Evolutionary conservation across 1,140 invertebrate species (phyloP).

Genomic region (Xylocopa sonorina): DNA sequence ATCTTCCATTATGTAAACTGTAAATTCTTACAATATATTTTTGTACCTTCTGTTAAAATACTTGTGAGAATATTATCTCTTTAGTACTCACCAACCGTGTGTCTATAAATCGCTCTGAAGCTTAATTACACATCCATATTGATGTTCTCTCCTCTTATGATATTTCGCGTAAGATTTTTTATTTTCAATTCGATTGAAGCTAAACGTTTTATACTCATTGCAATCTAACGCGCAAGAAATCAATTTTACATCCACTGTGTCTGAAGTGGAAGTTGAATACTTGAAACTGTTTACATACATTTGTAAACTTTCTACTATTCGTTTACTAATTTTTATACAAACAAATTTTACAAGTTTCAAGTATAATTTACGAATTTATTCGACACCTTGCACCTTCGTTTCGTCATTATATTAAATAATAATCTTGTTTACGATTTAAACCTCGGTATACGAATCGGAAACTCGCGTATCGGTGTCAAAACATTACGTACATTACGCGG

Average conservation of each 20-base stretch:
- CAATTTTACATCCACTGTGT: slow-evolving; percentile 18
- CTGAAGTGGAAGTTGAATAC: slow-evolving; percentile 21
- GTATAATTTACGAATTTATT: neutral
- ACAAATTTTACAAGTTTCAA: slow-evolving; percentile 3
- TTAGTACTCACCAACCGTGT: slow-evolving; percentile 17
- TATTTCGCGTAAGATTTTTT: slow-evolving; percentile 28
- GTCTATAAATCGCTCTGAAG: slow-evolving; percentile 1
- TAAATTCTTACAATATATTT: neutral
- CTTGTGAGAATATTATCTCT: slow-evolving; percentile 5
- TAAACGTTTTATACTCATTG: slow-evolving; percentile 10
- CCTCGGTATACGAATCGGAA: neutral
- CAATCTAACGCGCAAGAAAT: slow-evolving; percentile 1
- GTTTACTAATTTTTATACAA: neutral
- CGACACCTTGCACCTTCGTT: neutral
- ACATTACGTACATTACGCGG: neutral
- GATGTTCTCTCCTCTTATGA: slow-evolving; percentile 6
- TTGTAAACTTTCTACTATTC: slow-evolving; percentile 25
- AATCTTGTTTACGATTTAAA: slow-evolving; percentile 1
- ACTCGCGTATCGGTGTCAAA: neutral
- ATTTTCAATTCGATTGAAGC: slow-evolving; percentile 7
- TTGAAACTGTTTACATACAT: slow-evolving; percentile 37
- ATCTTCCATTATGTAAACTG: slow-evolving; percentile 81
- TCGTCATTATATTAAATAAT: neutral
- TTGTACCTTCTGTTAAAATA: no score
- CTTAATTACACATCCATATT: slow-evolving; percentile 1